Base-by-base conservation (phyloP, 2,113 vertebrate species). In the Jaculus jaculus region DNA sequence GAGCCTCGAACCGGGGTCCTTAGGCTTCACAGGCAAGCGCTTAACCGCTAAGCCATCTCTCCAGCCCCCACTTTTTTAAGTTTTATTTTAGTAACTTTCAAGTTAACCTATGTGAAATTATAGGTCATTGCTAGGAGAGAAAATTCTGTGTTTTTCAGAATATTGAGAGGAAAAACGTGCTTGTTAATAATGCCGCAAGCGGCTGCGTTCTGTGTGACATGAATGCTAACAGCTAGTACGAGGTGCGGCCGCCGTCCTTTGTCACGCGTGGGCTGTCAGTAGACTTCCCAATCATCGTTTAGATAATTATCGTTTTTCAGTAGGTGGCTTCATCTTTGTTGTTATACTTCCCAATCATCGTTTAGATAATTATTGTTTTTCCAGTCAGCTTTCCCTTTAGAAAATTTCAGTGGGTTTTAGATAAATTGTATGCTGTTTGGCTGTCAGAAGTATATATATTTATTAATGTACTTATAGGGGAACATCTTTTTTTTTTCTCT, bases 81-180 rank as follows among this genome's bases (percentile, higher is more conserved):
- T 82, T 82, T 91, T 71, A 17, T 82, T 74, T 89, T 74, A 37
- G 5, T 92, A 69, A 79, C 15, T 65, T 91, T 82, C 37, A 61
- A 30, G 66, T 78, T 61, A 91, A 51, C 10, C 3, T 42, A 17
- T 34, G 7, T 79, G 80, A 85, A 83, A 82, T 82, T 42, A 39
- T 11, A 39, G 54, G 8, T 39, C 58, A 34, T 60, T 20, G 17
- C 86, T 60, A 54, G 30, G 20, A 91, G 66, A 65, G 42, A 68
- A 60, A 69, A 58, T 37, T 86, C 30, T 80, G 2, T 83, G 4
- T 72, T 81, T 96, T 90, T n/a, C 20, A 89, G 54, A 47, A 82
- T 74, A 9, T 23, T 61, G 5, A 84, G 39, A 32, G 37, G 58
- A 71, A 80, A 68, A 17, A 66, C 7, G 1, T 68, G 23, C 71